Evolutionary conservation across 2,797 vertebrate species (phyloP).

Genomic region (Pygocentrus nattereri): DNA sequence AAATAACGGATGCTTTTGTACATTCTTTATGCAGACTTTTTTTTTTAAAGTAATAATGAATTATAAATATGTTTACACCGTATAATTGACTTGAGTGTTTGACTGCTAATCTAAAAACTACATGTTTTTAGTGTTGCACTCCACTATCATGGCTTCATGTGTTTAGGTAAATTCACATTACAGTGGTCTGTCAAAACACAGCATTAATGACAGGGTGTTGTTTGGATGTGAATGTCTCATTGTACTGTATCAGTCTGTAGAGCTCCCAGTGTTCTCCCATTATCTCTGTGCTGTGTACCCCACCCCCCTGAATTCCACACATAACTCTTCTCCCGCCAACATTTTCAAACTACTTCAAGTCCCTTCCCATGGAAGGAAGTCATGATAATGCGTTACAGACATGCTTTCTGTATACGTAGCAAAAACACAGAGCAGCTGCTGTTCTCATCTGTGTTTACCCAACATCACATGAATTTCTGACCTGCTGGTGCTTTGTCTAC

Average conservation of each 20-base stretch:
- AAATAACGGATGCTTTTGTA: too few relatives aligned
- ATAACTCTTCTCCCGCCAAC: slow-evolving; percentile 55
- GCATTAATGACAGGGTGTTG: not conserved
- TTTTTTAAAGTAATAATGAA: too few relatives aligned
- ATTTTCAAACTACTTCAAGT: slow-evolving; percentile 40
- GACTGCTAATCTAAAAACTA: too few relatives aligned
- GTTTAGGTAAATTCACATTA: not conserved
- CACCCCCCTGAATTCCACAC: slow-evolving; percentile 55
- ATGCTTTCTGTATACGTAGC: too few relatives aligned
- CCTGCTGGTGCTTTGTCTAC: not conserved
- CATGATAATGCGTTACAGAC: slow-evolving; percentile 4
- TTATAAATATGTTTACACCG: too few relatives aligned
- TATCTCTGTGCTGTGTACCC: slow-evolving; percentile 14
- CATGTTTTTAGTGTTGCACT: too few relatives aligned
- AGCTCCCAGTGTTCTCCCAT: slow-evolving; percentile 6
- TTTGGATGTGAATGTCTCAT: not conserved
- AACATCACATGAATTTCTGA: not conserved
- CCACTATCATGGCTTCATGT: not conserved
- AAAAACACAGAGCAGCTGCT: not conserved
- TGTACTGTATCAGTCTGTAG: slow-evolving; percentile 5
- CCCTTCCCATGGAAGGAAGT: slow-evolving; percentile 35
- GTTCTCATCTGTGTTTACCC: not conserved
- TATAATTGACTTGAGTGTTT: too few relatives aligned
- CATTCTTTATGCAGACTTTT: too few relatives aligned
- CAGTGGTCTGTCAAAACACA: not conserved